These are phyloP conservation scores for Eriosoma lanigerum DNA, from an alignment of 1,140 invertebrate genomes.

Conservation along the genomic window DNA sequence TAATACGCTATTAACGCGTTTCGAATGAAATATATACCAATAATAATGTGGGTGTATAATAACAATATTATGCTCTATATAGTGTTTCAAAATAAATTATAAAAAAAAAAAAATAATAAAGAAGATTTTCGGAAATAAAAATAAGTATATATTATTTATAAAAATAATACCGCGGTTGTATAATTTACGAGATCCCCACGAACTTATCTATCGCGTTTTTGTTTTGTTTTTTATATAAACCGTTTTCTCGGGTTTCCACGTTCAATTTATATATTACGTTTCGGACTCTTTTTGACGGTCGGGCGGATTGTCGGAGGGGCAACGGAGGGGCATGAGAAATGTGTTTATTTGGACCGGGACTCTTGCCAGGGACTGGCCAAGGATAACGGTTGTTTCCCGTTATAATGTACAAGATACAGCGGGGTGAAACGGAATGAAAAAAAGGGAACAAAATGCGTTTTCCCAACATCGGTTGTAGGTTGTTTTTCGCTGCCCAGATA, in stretches of 20 bases:
- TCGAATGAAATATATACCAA: too few relatives aligned
- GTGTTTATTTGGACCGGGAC: slow-evolving; percentile 41
- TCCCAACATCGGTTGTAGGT: slow-evolving; percentile 15
- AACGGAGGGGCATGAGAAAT: slow-evolving; percentile 28
- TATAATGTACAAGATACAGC: too few relatives aligned
- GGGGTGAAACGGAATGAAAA: background rate
- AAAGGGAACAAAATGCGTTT: slow-evolving; percentile 4
- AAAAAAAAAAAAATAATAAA: too few relatives aligned
- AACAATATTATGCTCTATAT: too few relatives aligned
- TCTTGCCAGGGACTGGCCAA: slow-evolving; percentile 28
- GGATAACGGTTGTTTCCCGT: slow-evolving; percentile 28
- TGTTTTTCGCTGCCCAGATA: slow-evolving; percentile 19
- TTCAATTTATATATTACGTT: slow-evolving; percentile 33
- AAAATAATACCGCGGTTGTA: background rate
- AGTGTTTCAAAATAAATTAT: too few relatives aligned
- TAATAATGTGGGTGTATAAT: too few relatives aligned
- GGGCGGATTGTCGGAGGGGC: background rate
- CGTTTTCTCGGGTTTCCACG: slow-evolving; percentile 11
- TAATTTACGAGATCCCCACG: background rate
- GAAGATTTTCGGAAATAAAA: too few relatives aligned
- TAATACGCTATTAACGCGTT: too few relatives aligned
- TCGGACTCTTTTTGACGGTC: background rate
- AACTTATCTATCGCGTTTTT: slow-evolving; percentile 28
- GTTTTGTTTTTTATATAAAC: slow-evolving; percentile 8
- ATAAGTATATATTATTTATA: background rate